Conservation (phyloP, 2,888 invertebrate genomes). For the Rotaria socialis region DNA sequence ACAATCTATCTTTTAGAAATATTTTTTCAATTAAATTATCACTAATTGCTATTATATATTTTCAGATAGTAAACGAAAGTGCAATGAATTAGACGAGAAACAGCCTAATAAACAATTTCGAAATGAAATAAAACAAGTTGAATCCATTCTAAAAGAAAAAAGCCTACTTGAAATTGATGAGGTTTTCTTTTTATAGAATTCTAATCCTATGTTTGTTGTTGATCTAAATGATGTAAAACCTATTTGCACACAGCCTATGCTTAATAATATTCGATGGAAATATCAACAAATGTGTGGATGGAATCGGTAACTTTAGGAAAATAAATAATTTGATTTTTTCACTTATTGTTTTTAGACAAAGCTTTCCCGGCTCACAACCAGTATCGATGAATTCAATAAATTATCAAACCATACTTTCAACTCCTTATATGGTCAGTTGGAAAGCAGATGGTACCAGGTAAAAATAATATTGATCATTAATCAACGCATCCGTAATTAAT, state of each 20-base stretch:
- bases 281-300: constrained; percentile 77
- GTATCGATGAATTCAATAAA: constrained; percentile 88
- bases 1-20: neutral
- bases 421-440: constrained; percentile 93
- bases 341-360: constrained; percentile 54
- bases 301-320: constrained; percentile 62
- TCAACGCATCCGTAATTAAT: too few relatives aligned
- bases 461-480: constrained; percentile 43
- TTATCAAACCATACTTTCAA: constrained; percentile 69
- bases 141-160: too few relatives aligned
- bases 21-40: neutral
- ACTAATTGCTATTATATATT: neutral
- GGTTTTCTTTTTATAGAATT: constrained; percentile 51
- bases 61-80: neutral
- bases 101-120: neutral
- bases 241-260: constrained; percentile 66
- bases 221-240: constrained; percentile 71
- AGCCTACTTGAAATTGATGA: neutral
- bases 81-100: neutral
- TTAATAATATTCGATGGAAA: constrained; percentile 69
- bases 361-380: constrained; percentile 93
- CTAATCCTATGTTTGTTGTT: constrained; percentile 74
- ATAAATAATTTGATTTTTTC: constrained; percentile 21
- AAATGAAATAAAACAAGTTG: too few relatives aligned
- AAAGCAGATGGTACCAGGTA: constrained; percentile 94